Base-by-base conservation (phyloP, 2,113 vertebrate species). In the Paramormyrops kingsleyae region DNA sequence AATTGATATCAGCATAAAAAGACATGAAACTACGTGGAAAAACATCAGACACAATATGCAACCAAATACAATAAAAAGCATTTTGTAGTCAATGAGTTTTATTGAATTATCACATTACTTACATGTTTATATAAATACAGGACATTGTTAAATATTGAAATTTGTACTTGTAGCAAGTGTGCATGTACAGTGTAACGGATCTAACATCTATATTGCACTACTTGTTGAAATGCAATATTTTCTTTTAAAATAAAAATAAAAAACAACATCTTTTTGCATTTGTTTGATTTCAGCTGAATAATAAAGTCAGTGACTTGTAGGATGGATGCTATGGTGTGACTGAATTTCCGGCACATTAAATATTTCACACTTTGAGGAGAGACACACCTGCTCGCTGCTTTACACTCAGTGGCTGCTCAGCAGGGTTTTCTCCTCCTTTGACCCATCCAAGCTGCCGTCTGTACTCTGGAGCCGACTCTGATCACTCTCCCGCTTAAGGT, bases 401-500 rank as follows among this genome's bases (percentile, higher is more conserved):
- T 1, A 21, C 0, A n/a, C 88, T 53, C 90, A 95, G 46, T 91
- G 92, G n/a, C 84, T 59, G 4, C 89, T 90, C 74, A 96, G 91
- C 0, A 95, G 92, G 4, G 12, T 50, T 52, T 94, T 96, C 85
- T 94, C 95, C 24, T 95, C 95, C 21, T 95, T 95, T n/a, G 94
- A 93, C 0, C 94, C 95, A 0, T 95, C 94, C 89, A 93, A 91
- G 88, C 92, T 94, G 4, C 93, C 95, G 0, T 91, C 93, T 0
- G 93, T 9, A 8, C 95, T 89, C 42, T 24, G 87, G 5, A 66
- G 24, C 5, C 19, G 35, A 24, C 53, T 95, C 90, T 91, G 92
- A 35, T 90, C 92, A n/a, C 84, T 91, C 89, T 96, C 94, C 1
- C 91, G 66, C 70, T 95, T 93, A 59, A 93, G 35, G 93, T 96